Conservation (phyloP, 2,113 vertebrate species). For the Hirundichthys speculiger region DNA sequence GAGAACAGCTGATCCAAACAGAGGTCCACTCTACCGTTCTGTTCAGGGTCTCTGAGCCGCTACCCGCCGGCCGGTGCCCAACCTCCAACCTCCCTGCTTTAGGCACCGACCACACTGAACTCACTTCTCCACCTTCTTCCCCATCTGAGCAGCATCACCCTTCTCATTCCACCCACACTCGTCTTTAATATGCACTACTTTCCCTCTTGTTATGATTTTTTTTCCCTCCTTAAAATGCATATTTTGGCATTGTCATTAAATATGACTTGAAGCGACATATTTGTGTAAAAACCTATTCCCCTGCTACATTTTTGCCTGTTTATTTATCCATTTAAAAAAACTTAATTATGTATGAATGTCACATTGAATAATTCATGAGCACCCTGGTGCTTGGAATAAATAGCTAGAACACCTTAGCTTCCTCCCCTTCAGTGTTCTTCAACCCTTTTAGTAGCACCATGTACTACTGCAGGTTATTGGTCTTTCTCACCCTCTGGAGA, state of each 20-base stretch:
- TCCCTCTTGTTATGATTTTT: slow-evolving; percentile 17
- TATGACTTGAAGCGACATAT: slow-evolving; percentile 48
- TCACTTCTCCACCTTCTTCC: slow-evolving; percentile 45
- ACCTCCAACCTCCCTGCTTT: slow-evolving; percentile 42
- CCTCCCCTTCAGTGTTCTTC: slow-evolving; percentile 69
- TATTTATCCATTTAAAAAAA: slow-evolving; percentile 80
- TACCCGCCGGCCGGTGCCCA: slow-evolving; percentile 36
- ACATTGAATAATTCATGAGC: slow-evolving; percentile 79
- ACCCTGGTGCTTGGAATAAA: slow-evolving; percentile 67
- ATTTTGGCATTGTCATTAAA: slow-evolving; percentile 55
- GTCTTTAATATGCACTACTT: slow-evolving; percentile 39
- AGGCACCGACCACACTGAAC: slow-evolving; percentile 60
- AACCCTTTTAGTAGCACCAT: slow-evolving; percentile 68
- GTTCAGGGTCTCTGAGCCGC: slow-evolving; percentile 42
- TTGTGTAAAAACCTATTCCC: slow-evolving; percentile 48
- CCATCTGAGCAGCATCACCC: slow-evolving; percentile 40
- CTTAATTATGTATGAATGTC: slow-evolving; percentile 77
- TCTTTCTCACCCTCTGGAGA: slow-evolving; percentile 67
- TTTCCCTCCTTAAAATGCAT: slow-evolving; percentile 48
- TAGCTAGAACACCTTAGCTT: slow-evolving; percentile 66
- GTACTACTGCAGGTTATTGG: slow-evolving; percentile 74
- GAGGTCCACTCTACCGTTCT: slow-evolving; percentile 38
- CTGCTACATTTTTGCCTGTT: slow-evolving; percentile 71
- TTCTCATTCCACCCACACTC: slow-evolving; percentile 20
- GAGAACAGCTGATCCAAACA: slow-evolving; percentile 40